Base-by-base conservation (phyloP, 2,888 invertebrate genomes). In the Pterobdella sp. region DNA sequence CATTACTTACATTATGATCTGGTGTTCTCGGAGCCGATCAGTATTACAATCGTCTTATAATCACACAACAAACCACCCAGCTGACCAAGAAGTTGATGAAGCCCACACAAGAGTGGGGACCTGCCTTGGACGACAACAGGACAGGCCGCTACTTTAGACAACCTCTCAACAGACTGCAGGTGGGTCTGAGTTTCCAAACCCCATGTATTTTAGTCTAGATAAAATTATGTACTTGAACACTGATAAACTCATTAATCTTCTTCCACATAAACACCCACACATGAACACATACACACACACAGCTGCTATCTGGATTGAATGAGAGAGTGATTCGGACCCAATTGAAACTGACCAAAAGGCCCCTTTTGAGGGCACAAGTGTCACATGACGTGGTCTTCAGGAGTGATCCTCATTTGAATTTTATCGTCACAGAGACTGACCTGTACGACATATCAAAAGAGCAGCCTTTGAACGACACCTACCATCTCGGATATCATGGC, bases 31-130 rank as follows among this genome's bases (percentile, higher is more conserved):
- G n/a, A n/a, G n/a, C n/a, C n/a, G n/a, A n/a, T n/a, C n/a, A n/a
- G n/a, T n/a, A n/a, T n/a, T n/a, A n/a, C n/a, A n/a, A n/a, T n/a
- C n/a, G n/a, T n/a, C n/a, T n/a, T n/a, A n/a, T n/a, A n/a, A n/a
- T n/a, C 34, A 18, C 4, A 63, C 49, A 42, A 7, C 10, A 42
- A 7, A 42, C 4, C n/a, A n/a, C 36, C 22, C 65, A 75, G 75
- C 18, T 72, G 18, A 2, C 72, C 35, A 72, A 71, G 35, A 56
- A 29, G 22, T 34, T 64, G 22, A 66, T 56, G 49, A 68, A 77
- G 36, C 81, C 82, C 14, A 74, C 77, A 4, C 67, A 73, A 1
- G 78, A 79, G 4, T 82, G 81, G 81, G 81, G 81, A 60, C 82
- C 82, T 31, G 80, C 80, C 1, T 74, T 77, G 56, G 72, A 75